Evolutionary conservation across 64 coral and sea anemone species (phyloP).

Genomic region (Montipora efflorescens): DNA sequence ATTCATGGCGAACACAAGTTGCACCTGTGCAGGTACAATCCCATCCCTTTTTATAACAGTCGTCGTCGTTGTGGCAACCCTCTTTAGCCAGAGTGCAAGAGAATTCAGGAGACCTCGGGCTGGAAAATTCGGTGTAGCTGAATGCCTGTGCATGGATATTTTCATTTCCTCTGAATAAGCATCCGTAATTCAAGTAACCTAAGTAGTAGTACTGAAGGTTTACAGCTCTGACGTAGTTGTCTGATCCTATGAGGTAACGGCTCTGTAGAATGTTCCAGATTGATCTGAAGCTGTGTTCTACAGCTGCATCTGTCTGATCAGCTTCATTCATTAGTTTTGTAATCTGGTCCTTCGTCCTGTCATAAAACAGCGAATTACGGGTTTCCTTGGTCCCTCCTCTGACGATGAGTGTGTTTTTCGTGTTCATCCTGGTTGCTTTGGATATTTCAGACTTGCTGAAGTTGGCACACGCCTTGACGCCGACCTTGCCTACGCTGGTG

Average conservation of each 20-base stretch:
- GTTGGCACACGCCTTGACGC: constrained; percentile 20
- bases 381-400: constrained; percentile 42
- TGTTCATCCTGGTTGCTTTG: background rate
- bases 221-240: background rate
- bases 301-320: background rate
- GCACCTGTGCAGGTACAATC: constrained; percentile 1
- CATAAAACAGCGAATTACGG: background rate
- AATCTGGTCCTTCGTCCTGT: constrained; percentile 24
- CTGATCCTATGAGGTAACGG: background rate
- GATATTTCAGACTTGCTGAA: constrained; percentile 28
- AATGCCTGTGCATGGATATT: background rate
- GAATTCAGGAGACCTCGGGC: background rate
- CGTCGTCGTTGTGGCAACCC: constrained; percentile 43
- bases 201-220: background rate
- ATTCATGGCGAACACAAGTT: constrained; percentile 37
- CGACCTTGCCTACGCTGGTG: background rate
- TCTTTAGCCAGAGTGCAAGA: constrained; percentile 19
- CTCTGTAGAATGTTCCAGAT: constrained; percentile 45
- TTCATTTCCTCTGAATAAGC: background rate
- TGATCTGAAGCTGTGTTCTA: background rate
- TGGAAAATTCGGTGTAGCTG: constrained; percentile 1
- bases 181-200: background rate
- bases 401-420: constrained; percentile 35
- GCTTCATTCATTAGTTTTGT: constrained; percentile 51
- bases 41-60: background rate